Base-by-base conservation (phyloP, 2,888 invertebrate species). In the Acanthosepion pharaonis region DNA sequence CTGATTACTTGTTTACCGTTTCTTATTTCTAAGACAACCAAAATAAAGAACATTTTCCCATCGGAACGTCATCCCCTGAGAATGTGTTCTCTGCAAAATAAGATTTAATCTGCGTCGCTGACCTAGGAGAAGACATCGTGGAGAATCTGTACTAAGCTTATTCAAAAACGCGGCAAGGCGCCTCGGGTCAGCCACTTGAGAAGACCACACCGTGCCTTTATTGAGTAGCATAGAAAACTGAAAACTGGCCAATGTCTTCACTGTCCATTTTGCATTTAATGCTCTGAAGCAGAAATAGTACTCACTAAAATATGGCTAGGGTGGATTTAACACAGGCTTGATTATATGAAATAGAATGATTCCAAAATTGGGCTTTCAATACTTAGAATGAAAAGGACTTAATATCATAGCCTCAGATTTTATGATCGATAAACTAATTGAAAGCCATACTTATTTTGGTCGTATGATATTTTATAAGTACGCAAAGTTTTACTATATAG, bases 1-100 rank as follows among this genome's bases (percentile, higher is more conserved):
- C 78, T 78, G 78, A 78, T 78, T 78, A 78, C 78, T 78, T 33
- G 78, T 78, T 78, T 78, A 78, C 78, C 78, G 78, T 78, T 78
- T 78, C 78, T 78, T 78, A 78, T 78, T 33, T 78, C n/a, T n/a
- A 15, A n/a, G 78, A 78, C 78, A 78, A 78, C n/a, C 33, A 78
- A 78, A 78, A 78, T 78, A 78, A 78, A 78, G 78, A 78, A 15
- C n/a, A 15, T n/a, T 78, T 78, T 33, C 78, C 78, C 78, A 78
- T n/a, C n/a, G 78, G 78, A 78, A 33, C 33, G n/a, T n/a, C 78
- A 11, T 78, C 78, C 33, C 78, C 18, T 15, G 78, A 5, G 78
- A 78, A n/a, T 78, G n/a, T 5, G 33, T n/a, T 78, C 78, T 78
- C 78, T n/a, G 78, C 78, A 78, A 78, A 78, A 78, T 78, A 78